Conservation (phyloP, 2,888 invertebrate genomes). For the Gisinianus flammeolus region DNA sequence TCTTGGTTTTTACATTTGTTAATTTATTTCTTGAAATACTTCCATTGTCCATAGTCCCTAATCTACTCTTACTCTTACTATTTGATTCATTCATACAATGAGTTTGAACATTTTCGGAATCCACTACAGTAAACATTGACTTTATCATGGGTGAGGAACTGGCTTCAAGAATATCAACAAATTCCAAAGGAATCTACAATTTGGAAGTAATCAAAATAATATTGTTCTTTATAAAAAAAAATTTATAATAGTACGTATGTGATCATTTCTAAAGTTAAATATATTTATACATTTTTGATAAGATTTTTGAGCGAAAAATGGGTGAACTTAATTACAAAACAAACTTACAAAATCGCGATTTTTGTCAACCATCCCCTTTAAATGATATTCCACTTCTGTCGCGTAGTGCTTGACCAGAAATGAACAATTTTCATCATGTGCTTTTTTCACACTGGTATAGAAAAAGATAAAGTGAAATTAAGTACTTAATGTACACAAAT, state of each 20-base stretch:
- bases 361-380: constrained; percentile 49
- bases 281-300: neutral
- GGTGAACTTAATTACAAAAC: neutral
- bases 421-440: constrained; percentile 37
- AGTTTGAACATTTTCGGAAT: neutral
- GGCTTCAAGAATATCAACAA: constrained; percentile 45
- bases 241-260: neutral
- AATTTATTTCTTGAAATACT: neutral
- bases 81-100: neutral
- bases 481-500: neutral
- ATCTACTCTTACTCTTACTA: neutral
- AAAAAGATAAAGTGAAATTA: constrained; percentile 1
- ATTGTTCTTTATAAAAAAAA: too few species aligned
- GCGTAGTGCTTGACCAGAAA: constrained; percentile 54
- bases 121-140: constrained; percentile 25
- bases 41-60: neutral
- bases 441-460: constrained; percentile 40
- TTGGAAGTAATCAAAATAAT: too few species aligned
- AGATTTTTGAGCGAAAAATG: neutral
- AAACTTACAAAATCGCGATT: constrained; percentile 53
- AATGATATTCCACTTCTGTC: constrained; percentile 46
- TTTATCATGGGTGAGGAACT: constrained; percentile 43
- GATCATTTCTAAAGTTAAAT: neutral
- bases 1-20: constrained; percentile 26
- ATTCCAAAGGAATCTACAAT: constrained; percentile 56